Percentiles rank a stretch among this genome's conserved stretches.
These are phyloP conservation scores for Alethe castanea DNA, from an alignment of 2,113 vertebrate genomes.

Conservation along the genomic window DNA sequence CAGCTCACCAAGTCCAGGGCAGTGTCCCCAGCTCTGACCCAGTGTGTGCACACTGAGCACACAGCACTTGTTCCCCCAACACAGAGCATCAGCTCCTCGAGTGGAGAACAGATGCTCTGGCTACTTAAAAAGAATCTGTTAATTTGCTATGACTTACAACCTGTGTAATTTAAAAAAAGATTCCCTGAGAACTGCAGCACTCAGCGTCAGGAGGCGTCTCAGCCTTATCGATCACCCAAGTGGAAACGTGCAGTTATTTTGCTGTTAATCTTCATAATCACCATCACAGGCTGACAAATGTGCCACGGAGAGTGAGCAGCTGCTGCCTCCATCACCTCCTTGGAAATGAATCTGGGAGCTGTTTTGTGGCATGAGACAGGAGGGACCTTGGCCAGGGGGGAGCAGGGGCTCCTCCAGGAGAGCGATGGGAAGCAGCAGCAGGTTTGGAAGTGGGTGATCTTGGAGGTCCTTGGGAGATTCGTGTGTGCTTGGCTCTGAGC, in stretches of 20 bases:
- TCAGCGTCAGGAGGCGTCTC: not conserved
- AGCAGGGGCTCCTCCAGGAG: not conserved
- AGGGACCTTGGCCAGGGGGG: fast-evolving
- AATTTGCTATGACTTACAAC: not conserved
- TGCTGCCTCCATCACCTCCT: not conserved
- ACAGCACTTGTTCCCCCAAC: not conserved
- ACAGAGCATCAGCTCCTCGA: not conserved
- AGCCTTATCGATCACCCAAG: not conserved
- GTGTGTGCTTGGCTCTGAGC: not conserved
- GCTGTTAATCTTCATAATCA: not conserved
- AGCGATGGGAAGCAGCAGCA: not conserved
- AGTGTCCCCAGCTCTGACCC: not conserved
- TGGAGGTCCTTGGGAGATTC: not conserved
- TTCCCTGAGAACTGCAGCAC: not conserved
- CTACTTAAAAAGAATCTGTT: not conserved
- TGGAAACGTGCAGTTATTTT: fast-evolving
- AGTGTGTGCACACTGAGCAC: fast-evolving
- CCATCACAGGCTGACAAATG: not conserved
- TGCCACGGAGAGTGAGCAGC: not conserved
- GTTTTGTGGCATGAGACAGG: not conserved
- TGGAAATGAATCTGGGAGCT: not conserved
- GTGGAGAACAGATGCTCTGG: not conserved
- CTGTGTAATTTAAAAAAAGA: not conserved
- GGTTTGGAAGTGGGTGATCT: not conserved
- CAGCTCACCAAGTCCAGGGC: not conserved